These are phyloP conservation scores for Monopterus albus DNA, from an alignment of 2,113 vertebrate species.

Conservation along the genomic window DNA sequence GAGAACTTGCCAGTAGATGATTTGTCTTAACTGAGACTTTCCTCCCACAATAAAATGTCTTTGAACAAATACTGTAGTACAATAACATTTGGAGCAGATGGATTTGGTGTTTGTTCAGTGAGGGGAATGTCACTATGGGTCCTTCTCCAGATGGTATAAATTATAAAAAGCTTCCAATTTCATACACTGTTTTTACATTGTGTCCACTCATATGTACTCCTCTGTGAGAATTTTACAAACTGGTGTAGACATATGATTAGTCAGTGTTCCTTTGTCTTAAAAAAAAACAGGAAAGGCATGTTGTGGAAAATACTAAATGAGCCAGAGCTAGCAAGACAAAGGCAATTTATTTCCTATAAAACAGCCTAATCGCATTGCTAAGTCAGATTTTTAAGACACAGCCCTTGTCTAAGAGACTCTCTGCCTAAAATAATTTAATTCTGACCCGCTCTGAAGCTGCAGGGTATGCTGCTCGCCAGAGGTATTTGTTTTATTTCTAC, in stretches of 20 bases:
- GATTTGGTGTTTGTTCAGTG: background rate
- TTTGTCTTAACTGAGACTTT: background rate
- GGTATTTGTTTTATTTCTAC: constrained; percentile 51
- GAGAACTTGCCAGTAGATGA: background rate
- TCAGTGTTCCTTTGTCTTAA: background rate
- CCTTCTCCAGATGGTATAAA: constrained; percentile 19
- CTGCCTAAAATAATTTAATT: constrained; percentile 60
- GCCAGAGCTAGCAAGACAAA: constrained; percentile 28
- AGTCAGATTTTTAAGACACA: constrained; percentile 37
- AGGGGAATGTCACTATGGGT: background rate
- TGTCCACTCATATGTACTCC: background rate
- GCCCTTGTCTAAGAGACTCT: constrained; percentile 14
- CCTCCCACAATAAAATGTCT: background rate
- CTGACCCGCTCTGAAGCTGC: constrained; percentile 46
- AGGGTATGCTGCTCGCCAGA: constrained; percentile 26
- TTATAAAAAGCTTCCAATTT: constrained; percentile 21
- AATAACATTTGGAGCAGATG: constrained; percentile 17
- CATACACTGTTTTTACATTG: background rate
- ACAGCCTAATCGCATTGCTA: constrained; percentile 37
- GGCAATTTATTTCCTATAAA: constrained; percentile 42
- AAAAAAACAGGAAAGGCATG: background rate
- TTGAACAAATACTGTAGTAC: constrained; percentile 3
- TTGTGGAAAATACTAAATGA: constrained; percentile 9
- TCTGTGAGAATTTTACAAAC: background rate
- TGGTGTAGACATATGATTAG: background rate